Base-by-base conservation (phyloP, 1,140 invertebrate genomes). In the Sipha flava region DNA sequence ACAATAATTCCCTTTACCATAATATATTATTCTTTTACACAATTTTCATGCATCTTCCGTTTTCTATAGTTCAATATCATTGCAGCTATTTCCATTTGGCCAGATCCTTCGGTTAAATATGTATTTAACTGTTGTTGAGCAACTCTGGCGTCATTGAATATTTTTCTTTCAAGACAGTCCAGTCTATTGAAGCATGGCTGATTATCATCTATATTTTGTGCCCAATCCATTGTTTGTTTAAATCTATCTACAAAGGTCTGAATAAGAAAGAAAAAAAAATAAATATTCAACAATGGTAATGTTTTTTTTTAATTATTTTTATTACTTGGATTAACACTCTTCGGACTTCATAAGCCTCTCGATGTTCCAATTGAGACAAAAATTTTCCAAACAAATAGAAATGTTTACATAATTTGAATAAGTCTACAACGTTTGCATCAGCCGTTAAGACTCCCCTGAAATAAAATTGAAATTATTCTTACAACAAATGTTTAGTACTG, bases 1-100 rank as follows among this genome's bases (percentile, higher is more conserved):
- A 43, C 9, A 12, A 12, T 43, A 43, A 6, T 5, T 43, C 14
- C 14, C 1, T n/a, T 18, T 45, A 16, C 43, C 10, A 70, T 29
- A 80, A 6, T 14, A 21, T 45, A 57, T 80, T n/a, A 59, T 23
- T 73, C 54, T 18, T 21, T 3, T 0, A 79, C 12, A 18, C 77
- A 43, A 62, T 26, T 73, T 64, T 80, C 83, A 10, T 84, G 82
- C n/a, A 84, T 81, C 83, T 89, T 89, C 62, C 89, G 82, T 84
- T 90, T 90, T 62, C 87, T 85, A 64, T 88, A 86, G 82, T 87
- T 87, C 43, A 84, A 81, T 34, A 89, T 87, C 85, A 89, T 86
- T 64, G 86, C 84, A 21, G 88, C 87, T 5, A 87, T 87, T 9
- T 82, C 84, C 40, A 90, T 85, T 82, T 87, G 86, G 81, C 88